Conservation (phyloP, 1,140 invertebrate species). For the Heterodera carotae region DNA sequence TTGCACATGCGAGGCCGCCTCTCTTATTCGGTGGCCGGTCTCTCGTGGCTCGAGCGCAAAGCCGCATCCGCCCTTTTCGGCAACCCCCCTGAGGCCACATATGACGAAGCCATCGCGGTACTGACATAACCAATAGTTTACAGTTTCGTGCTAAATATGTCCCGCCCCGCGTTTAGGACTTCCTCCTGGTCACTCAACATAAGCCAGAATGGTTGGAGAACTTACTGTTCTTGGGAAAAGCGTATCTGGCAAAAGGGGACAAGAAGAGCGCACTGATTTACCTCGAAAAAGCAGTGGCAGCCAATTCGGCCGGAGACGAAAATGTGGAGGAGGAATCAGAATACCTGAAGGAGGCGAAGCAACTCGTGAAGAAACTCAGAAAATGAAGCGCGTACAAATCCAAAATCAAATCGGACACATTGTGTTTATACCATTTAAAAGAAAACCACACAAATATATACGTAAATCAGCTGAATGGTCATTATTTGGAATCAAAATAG, state of each 20-base stretch:
- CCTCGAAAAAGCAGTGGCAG: slow-evolving; percentile 36
- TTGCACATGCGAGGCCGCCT: slow-evolving; percentile 67
- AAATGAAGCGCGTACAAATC: neutral
- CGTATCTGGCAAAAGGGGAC: slow-evolving; percentile 60
- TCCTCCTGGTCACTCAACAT: slow-evolving; percentile 1
- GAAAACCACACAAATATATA: neutral
- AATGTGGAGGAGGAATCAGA: slow-evolving; percentile 40
- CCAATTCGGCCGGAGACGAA: slow-evolving; percentile 2
- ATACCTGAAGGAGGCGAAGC: slow-evolving; percentile 42
- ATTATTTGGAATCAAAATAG: neutral
- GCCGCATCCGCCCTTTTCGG: slow-evolving; percentile 67
- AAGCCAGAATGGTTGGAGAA: slow-evolving; percentile 66
- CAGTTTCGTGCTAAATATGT: neutral
- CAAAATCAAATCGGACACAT: neutral
- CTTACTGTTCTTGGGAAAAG: slow-evolving; percentile 65
- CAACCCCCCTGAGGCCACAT: slow-evolving; percentile 66
- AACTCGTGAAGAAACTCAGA: slow-evolving; percentile 41
- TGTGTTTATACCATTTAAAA: slow-evolving; percentile 1
- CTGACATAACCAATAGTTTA: neutral
- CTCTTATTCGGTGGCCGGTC: slow-evolving; percentile 62
- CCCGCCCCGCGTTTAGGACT: neutral
- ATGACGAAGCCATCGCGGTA: slow-evolving; percentile 66
- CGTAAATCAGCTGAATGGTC: neutral
- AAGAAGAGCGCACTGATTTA: slow-evolving; percentile 40
- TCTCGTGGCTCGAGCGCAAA: slow-evolving; percentile 68